Evolutionary conservation across 1,140 invertebrate species (phyloP).

Genomic region (Ceratina australensis): DNA sequence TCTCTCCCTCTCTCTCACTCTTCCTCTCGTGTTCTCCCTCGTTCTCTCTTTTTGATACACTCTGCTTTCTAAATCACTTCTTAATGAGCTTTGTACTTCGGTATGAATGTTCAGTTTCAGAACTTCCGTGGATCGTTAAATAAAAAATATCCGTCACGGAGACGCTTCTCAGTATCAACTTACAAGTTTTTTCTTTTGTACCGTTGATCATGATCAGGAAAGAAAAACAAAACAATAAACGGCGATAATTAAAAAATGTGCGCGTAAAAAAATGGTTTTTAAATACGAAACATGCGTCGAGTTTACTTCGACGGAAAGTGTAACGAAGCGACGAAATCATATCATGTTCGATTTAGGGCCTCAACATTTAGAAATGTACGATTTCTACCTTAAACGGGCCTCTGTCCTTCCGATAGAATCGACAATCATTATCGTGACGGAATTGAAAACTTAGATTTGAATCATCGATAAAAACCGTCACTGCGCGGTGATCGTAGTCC

Average conservation of each 20-base stretch:
- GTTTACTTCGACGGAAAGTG: background rate
- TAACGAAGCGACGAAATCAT: slow-evolving; percentile 7
- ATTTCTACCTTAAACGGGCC: slow-evolving; percentile 20
- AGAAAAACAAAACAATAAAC: background rate
- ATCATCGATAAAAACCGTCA: background rate
- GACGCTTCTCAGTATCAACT: background rate
- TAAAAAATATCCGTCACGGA: slow-evolving; percentile 20
- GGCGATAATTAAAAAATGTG: background rate
- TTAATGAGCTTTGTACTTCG: slow-evolving; percentile 62
- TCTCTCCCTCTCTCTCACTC: background rate
- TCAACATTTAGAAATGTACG: slow-evolving; percentile 9
- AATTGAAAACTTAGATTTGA: slow-evolving; percentile 6
- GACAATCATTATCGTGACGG: background rate
- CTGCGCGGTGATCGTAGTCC: slow-evolving; percentile 6
- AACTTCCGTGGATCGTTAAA: slow-evolving; percentile 26
- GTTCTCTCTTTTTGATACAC: slow-evolving; percentile 20
- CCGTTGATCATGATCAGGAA: background rate
- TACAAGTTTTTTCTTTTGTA: background rate
- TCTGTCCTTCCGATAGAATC: background rate
- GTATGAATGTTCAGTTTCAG: slow-evolving; percentile 57
- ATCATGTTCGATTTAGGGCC: slow-evolving; percentile 11
- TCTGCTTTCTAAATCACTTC: slow-evolving; percentile 22
- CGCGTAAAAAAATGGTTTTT: slow-evolving; percentile 6
- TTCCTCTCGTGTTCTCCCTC: background rate
- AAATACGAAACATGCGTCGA: background rate